Base-by-base conservation (phyloP, 2,888 invertebrate genomes). In the Helobdella robusta region DNA sequence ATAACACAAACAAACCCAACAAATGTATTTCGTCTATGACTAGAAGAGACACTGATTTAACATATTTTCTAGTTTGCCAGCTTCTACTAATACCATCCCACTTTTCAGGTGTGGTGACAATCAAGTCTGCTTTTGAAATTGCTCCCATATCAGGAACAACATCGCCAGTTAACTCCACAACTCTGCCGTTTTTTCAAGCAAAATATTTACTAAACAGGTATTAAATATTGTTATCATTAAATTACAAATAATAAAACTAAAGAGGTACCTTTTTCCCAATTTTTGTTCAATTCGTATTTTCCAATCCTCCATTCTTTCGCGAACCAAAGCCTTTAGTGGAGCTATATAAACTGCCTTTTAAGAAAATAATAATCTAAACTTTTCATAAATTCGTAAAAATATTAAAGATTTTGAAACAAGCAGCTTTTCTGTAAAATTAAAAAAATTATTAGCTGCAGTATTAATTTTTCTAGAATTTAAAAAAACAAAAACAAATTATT, bases 11-110 rank as follows among this genome's bases (percentile, higher is more conserved):
- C 64, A 6, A 30, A 28, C 93, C 95, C 61, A 99, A 82, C 66
- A 99, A 82, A 82, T 99, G 98, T 73, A 98, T 97, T 82, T 99
- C 98, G 78, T 99, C 98, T 70, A 99, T 95, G 35, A 98, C 87
- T 69, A 97, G 89, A 6, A 97, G 82, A 0, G 89, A 87, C 0
- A 97, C 93, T 74, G 90, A 76, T 73, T 81, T 79, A 0, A 99
- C 97, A 69, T 97, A 99, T 78, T 87, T 87, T 72, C 98, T 84
- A 0, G 91, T 94, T 77, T 95, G 93, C 97, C 97, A 99, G 68
- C 91, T 92, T 67, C 97, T 85, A 80, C 93, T 94, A 75, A 99
- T 91, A 64, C 97, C 97, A 80, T 99, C 98, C 98, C 98, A 99
- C 79, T 99, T 99, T 81, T 99, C 98, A 0, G 98, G 98, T 0